Conservation (phyloP, 1,140 invertebrate genomes). For the Drosophila melanica region DNA sequence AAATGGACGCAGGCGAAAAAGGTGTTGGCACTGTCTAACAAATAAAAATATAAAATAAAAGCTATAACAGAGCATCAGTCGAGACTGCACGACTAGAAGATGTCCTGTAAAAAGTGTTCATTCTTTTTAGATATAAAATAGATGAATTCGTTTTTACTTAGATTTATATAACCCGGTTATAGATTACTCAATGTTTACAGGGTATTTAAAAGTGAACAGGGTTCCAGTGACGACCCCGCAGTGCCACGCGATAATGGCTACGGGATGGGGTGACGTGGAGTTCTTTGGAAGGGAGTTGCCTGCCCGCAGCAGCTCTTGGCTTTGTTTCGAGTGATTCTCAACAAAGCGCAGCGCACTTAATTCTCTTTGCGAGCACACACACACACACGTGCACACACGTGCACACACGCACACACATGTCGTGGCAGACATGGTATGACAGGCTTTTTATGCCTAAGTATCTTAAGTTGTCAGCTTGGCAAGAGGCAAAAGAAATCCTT, state of each 20-base stretch:
- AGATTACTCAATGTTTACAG: too few species aligned
- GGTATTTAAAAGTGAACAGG: neutral
- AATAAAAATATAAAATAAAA: neutral
- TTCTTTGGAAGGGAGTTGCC: neutral
- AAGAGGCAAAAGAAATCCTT: constrained; percentile 81
- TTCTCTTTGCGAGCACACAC: constrained; percentile 74
- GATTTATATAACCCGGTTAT: too few species aligned
- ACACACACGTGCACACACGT: constrained; percentile 25
- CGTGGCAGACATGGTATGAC: constrained; percentile 69
- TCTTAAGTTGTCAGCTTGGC: constrained; percentile 79
- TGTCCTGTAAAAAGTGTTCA: too few species aligned
- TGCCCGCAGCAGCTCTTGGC: constrained; percentile 69
- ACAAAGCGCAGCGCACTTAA: constrained; percentile 80
- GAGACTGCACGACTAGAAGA: too few species aligned
- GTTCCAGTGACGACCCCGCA: neutral
- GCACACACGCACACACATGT: constrained; percentile 16
- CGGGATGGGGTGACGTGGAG: neutral
- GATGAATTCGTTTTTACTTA: too few species aligned
- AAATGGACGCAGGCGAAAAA: constrained; percentile 83
- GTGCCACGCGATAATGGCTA: neutral
- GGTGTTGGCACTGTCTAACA: constrained; percentile 62
- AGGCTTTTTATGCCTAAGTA: constrained; percentile 83
- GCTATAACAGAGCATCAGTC: too few species aligned
- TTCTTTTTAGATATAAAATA: too few species aligned
- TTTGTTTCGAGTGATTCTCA: constrained; percentile 80